Conservation (phyloP, 92 coral and sea anemone species). For the Scolanthus callimorphus region DNA sequence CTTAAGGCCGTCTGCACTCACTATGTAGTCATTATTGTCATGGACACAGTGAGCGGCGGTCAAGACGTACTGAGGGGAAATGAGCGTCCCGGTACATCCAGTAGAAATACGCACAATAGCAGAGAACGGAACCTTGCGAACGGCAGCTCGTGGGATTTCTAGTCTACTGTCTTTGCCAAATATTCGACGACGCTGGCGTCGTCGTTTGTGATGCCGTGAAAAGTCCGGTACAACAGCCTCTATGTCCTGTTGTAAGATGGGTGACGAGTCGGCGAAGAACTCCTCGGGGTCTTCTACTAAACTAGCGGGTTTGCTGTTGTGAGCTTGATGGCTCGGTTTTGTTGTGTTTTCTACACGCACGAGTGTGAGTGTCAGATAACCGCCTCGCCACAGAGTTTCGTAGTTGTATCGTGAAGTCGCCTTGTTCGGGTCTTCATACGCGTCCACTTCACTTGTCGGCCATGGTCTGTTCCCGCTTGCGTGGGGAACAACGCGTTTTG, state of each 20-base stretch:
- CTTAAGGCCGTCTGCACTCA: conserved; percentile 29
- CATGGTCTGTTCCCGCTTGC: conserved; percentile 5
- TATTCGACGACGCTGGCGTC: conserved; percentile 33
- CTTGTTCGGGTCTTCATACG: neutral
- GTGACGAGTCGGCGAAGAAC: neutral
- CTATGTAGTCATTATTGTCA: conserved; percentile 37
- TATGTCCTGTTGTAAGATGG: conserved; percentile 8
- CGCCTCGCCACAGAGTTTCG: conserved; percentile 64
- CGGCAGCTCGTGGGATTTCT: conserved; percentile 2
- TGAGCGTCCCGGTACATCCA: conserved; percentile 75
- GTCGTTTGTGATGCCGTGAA: conserved; percentile 13
- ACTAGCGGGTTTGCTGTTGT: neutral
- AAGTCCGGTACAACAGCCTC: conserved; percentile 17
- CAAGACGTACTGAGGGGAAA: conserved; percentile 59
- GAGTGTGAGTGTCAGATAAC: conserved; percentile 44
- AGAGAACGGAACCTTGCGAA: conserved; percentile 43
- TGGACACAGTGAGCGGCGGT: conserved; percentile 88
- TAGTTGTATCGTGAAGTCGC: conserved; percentile 30
- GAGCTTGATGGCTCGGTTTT: neutral
- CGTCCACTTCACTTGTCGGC: conserved; percentile 1
- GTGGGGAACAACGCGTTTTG: neutral
- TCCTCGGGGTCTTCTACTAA: conserved; percentile 5
- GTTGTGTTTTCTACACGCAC: conserved; percentile 29
- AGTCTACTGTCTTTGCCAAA: conserved; percentile 56
- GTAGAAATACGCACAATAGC: conserved; percentile 62